Evolutionary conservation across 2,888 invertebrate species (phyloP), one percentile per base, ranked within the genome.

Genomic region (Mystacides longicornis): DNA sequence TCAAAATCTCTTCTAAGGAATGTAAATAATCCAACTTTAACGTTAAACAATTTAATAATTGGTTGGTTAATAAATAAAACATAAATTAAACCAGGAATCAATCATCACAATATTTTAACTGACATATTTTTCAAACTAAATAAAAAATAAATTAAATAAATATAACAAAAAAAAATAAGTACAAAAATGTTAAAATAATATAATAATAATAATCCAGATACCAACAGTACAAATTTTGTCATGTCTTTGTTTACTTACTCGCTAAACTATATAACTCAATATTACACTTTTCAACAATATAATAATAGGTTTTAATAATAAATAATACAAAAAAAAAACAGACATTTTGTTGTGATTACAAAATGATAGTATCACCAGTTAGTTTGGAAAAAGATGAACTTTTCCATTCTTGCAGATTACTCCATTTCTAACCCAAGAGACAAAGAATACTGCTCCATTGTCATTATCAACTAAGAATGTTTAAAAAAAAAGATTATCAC

Each of bases 211-310:
- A 49, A 49, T 52, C 52, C 52, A 43, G 49, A 54, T 46, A 52
- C 56, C 56, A 52, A 49, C 52, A 31, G 49, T 21, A 37, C 16
- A 31, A 52, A 42, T 49, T 52, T 56, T 56, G 56, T 56, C 56
- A 56, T 56, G 56, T 49, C 49, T 56, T 52, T 56, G 47, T 49
- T 31, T 51, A 16, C 49, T 54, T 54, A 54, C 43, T 27, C 43
- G 52, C 49, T 49, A 52, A 52, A 42, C 49, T 52, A 45, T 51
- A 49, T 49, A 46, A 21, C 45, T 46, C 19, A 51, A 33, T 23
- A 47, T 51, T n/a, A 37, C 37, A 37, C 37, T 37, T 14, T 37
- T 4, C 14, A 4, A 37, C 37, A 37, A 37, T n/a, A 37, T 14
- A 37, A 37, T 27, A 11, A 27, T 11, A 27, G 7, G 11, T 11